Conservation (phyloP, 2,888 invertebrate genomes). For the Latrodectus hesperus region DNA sequence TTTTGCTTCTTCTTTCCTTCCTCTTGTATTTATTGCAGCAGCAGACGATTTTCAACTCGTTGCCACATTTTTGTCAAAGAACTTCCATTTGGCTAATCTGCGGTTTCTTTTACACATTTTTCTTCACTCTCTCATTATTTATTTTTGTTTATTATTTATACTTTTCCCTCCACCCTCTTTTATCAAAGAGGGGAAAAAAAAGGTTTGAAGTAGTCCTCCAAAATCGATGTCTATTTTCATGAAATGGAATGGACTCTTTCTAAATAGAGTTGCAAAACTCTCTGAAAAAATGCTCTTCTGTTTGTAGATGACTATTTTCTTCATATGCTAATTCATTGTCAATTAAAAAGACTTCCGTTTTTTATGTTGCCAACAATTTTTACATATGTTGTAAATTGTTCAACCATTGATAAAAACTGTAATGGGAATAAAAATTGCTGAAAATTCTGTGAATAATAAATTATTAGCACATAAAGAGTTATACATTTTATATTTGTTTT, state of each 20-base stretch:
- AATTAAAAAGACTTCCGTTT: no score
- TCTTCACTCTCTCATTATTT: background rate
- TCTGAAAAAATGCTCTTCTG: no score
- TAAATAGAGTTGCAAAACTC: no score
- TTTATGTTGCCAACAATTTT: no score
- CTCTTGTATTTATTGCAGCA: conserved; percentile 17
- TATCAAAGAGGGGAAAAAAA: background rate
- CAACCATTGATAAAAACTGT: no score
- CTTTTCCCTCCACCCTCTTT: background rate
- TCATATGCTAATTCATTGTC: no score
- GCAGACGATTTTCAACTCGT: conserved; percentile 50
- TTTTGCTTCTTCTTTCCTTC: conserved; percentile 1
- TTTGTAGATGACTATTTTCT: no score
- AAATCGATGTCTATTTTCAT: background rate
- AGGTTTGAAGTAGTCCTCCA: background rate
- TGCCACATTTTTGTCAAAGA: conserved; percentile 41
- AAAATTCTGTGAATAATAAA: no score
- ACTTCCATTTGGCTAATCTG: conserved; percentile 5
- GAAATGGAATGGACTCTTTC: background rate
- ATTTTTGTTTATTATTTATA: background rate
- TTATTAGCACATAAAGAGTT: no score
- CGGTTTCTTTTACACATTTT: background rate
- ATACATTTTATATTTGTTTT: no score
- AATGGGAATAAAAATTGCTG: no score
- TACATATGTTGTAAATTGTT: no score